phyloP scores from a whole-genome alignment of 2,888 invertebrate species.

The Neoitamus cyanurus region DNA sequence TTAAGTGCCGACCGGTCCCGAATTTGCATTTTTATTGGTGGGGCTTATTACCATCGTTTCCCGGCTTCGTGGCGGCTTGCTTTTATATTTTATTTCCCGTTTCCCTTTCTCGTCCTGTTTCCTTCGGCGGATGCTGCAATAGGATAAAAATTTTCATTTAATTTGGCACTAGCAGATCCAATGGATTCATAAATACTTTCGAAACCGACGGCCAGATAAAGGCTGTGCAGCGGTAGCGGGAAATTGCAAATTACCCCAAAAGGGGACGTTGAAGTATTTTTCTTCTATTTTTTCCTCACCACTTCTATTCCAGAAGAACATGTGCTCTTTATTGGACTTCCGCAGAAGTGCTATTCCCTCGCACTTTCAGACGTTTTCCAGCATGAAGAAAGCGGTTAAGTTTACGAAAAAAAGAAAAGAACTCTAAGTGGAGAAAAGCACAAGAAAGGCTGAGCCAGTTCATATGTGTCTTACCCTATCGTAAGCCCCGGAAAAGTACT shows the following conservation, averaged over 20 bases:
- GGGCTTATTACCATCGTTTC: conserved; percentile 28
- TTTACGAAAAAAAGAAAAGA: background rate
- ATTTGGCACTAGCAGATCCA: background rate
- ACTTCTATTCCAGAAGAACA: background rate
- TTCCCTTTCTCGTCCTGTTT: background rate
- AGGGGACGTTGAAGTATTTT: background rate
- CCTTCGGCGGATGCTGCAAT: conserved; percentile 10
- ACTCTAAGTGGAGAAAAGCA: background rate
- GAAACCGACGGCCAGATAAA: background rate
- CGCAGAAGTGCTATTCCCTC: background rate
- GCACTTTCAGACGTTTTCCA: background rate
- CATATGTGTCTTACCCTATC: background rate
- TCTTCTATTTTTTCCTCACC: background rate
- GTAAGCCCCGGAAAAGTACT: background rate
- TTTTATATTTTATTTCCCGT: background rate
- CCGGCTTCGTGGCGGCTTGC: conserved; percentile 2
- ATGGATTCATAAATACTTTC: conserved; percentile 23
- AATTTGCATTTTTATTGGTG: conserved; percentile 31
- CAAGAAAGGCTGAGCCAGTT: background rate
- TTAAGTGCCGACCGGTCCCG: background rate
- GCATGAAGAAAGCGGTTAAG: background rate
- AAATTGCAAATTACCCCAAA: background rate
- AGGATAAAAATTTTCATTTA: conserved; percentile 14
- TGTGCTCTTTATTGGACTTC: background rate
- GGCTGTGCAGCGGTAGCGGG: background rate